Percentiles rank a stretch among this genome's conserved stretches.
Conservation (phyloP, 2,888 invertebrate genomes). For the Sminthurinus aureus region DNA sequence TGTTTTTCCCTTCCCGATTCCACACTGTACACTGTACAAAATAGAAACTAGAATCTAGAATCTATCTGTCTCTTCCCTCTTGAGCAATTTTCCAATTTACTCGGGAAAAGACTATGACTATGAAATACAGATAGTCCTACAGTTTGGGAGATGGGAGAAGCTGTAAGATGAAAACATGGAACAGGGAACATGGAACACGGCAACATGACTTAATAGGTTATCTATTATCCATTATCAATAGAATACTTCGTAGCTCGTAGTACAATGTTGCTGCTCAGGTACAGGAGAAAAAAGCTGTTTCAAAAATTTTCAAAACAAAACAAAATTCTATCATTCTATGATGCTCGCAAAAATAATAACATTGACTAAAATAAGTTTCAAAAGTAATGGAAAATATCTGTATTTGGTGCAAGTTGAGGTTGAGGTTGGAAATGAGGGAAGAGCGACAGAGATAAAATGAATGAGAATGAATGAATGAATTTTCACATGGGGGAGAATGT, state of each 20-base stretch:
- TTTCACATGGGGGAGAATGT: background rate
- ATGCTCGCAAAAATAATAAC: background rate
- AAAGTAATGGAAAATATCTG: background rate
- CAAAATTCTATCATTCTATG: too few relatives aligned
- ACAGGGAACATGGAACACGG: background rate
- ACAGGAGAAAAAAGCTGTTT: too few relatives aligned
- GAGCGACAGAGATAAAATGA: background rate
- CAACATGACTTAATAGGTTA: background rate
- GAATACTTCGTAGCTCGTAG: too few relatives aligned
- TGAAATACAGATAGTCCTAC: background rate
- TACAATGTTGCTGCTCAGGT: too few relatives aligned
- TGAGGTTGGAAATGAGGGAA: background rate
- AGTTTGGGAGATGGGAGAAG: too few relatives aligned
- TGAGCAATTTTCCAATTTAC: constrained; percentile 33
- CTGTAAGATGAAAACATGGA: background rate
- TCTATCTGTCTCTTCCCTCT: constrained; percentile 7
- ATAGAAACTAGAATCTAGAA: background rate
- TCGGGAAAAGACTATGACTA: background rate
- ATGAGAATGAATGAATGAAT: background rate
- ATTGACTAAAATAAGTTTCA: background rate
- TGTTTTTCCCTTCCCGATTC: constrained; percentile 2
- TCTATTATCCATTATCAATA: background rate
- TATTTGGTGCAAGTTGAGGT: background rate
- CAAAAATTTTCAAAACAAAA: too few relatives aligned
- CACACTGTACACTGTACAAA: background rate